Evolutionary conservation across 2,797 vertebrate genomes (phyloP).

Genomic region (Myoxocephalus aenaeus): DNA sequence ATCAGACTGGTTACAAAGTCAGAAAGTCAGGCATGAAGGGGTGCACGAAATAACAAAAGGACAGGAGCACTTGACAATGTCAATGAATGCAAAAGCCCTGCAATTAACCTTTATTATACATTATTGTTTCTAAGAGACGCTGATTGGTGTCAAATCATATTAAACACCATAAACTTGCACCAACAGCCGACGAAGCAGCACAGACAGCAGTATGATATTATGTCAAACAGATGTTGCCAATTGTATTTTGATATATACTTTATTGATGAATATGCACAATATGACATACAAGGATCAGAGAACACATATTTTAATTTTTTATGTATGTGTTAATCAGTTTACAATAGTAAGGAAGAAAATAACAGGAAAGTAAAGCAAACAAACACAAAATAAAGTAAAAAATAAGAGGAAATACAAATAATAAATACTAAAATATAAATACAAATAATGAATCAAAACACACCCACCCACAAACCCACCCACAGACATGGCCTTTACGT

Average conservation of each 20-base stretch:
- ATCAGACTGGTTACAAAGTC: conserved; percentile 18
- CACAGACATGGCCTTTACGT: too few species aligned
- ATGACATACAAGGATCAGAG: too few species aligned
- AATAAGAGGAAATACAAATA: too few species aligned
- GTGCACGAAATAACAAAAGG: conserved; percentile 5
- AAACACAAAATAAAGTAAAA: too few species aligned
- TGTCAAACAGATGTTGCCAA: neutral
- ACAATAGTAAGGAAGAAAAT: too few species aligned
- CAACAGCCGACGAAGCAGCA: neutral
- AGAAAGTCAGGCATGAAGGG: neutral
- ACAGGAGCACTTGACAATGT: neutral
- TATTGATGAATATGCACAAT: too few species aligned
- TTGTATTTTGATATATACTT: neutral
- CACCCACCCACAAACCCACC: too few species aligned
- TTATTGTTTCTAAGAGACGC: conserved; percentile 1
- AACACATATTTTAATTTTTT: too few species aligned
- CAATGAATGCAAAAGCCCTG: neutral
- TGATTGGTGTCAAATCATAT: neutral
- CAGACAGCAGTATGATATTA: neutral
- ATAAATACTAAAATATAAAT: too few species aligned
- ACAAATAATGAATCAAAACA: too few species aligned
- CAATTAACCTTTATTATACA: neutral
- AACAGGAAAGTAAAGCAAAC: too few species aligned
- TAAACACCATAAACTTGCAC: neutral
- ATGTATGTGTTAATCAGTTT: too few species aligned